phyloP scores from a whole-genome alignment of 2,888 invertebrate genomes.

The Helicoverpa assulta region DNA sequence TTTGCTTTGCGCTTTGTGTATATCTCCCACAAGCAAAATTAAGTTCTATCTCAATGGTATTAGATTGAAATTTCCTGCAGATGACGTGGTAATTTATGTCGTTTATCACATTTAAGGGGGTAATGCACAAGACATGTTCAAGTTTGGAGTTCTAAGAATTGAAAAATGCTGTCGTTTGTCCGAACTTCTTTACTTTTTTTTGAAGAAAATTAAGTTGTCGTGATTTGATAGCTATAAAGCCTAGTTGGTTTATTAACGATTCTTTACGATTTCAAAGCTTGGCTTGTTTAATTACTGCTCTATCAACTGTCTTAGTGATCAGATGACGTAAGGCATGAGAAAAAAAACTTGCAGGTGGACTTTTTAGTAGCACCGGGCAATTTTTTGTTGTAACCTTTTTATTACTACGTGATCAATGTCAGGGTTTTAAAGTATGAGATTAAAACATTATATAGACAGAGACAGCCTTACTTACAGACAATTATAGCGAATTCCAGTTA shows the following conservation, averaged over 20 bases:
- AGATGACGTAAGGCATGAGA: constrained; percentile 25
- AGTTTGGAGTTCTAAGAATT: constrained; percentile 80
- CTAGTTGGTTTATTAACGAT: constrained; percentile 64
- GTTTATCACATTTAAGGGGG: constrained; percentile 62
- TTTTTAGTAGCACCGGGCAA: constrained; percentile 24
- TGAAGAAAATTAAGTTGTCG: constrained; percentile 81
- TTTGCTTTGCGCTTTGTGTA: constrained; percentile 73
- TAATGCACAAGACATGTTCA: constrained; percentile 83
- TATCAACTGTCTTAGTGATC: constrained; percentile 21
- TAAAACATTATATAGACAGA: background rate
- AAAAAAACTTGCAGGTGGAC: constrained; percentile 45
- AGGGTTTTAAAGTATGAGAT: constrained; percentile 17
- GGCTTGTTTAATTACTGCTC: constrained; percentile 37
- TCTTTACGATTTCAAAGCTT: constrained; percentile 40
- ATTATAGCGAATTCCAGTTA: no score
- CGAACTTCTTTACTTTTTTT: constrained; percentile 70
- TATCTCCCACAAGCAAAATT: constrained; percentile 36
- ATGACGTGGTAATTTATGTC: constrained; percentile 56
- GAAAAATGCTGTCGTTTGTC: constrained; percentile 76
- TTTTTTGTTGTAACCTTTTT: constrained; percentile 45
- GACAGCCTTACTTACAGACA: no score
- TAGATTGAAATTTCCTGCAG: constrained; percentile 51
- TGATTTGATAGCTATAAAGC: constrained; percentile 72
- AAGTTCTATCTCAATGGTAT: constrained; percentile 1
- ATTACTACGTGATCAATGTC: constrained; percentile 27